These are phyloP conservation scores for Heliconius hermathena DNA, from an alignment of 1,140 invertebrate species.

Conservation along the genomic window DNA sequence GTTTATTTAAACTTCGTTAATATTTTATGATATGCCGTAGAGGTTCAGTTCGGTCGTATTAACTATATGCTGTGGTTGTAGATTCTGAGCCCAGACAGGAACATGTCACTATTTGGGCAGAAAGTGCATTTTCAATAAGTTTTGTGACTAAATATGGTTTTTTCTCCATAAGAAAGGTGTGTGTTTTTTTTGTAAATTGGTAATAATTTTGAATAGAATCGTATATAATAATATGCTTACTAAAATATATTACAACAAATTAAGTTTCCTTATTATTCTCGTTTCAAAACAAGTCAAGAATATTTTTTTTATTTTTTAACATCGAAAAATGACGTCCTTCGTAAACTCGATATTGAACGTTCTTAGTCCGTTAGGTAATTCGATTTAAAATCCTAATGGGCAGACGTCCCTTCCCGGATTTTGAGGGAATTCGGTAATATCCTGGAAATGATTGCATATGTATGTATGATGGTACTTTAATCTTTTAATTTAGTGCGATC, in stretches of 20 bases:
- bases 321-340: background rate
- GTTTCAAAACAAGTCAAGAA: too few species aligned
- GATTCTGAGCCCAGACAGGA: background rate
- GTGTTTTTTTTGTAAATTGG: too few species aligned
- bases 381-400: conserved; percentile 40
- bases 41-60: background rate
- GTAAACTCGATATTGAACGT: conserved; percentile 30
- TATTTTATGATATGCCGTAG: background rate
- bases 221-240: too few species aligned
- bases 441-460: conserved; percentile 43
- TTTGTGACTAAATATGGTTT: too few species aligned
- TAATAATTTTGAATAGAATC: too few species aligned
- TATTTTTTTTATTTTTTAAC: too few species aligned
- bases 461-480: background rate
- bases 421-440: conserved; percentile 45
- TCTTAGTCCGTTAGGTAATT: conserved; percentile 34
- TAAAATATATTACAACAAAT: too few species aligned
- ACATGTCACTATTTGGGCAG: too few species aligned
- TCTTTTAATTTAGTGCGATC: background rate
- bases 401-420: conserved; percentile 34
- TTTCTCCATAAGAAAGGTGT: too few species aligned
- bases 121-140: too few species aligned
- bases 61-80: background rate
- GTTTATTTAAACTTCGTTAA: conserved; percentile 33
- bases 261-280: too few species aligned